phyloP scores from a whole-genome alignment of 2,113 vertebrate species.

The Notarius quadriscutis region DNA sequence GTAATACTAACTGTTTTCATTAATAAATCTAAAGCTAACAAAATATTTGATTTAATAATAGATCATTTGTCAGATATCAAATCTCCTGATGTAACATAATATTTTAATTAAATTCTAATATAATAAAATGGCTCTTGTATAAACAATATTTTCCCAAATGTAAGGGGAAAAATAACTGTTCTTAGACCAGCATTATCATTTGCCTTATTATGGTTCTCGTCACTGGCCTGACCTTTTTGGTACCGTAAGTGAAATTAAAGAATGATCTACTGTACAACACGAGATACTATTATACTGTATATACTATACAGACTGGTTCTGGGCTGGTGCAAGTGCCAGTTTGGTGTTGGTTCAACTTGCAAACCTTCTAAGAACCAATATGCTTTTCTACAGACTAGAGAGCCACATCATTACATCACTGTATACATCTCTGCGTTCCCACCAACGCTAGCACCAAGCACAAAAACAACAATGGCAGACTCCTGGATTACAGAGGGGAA shows the following conservation, averaged over 20 bases:
- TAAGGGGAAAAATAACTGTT: background rate
- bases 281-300: background rate
- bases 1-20: background rate
- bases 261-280: background rate
- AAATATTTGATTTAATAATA: slow-evolving; percentile 41
- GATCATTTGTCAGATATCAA: background rate
- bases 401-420: too few species aligned
- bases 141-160: background rate
- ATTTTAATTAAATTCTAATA: slow-evolving; percentile 29
- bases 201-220: background rate
- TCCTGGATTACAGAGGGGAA: too few species aligned
- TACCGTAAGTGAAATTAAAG: background rate
- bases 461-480: too few species aligned
- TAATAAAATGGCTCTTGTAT: background rate
- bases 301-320: too few species aligned
- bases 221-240: background rate
- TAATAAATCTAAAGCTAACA: slow-evolving; percentile 9
- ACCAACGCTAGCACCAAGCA: too few species aligned
- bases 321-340: too few species aligned
- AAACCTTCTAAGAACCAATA: too few species aligned
- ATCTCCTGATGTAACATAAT: background rate
- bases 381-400: too few species aligned
- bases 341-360: too few species aligned
- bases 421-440: too few species aligned
- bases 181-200: background rate